Percentiles rank a stretch among this genome's conserved stretches.
Conservation (phyloP, 2,797 vertebrate species). For the Ispidina lecontei region DNA sequence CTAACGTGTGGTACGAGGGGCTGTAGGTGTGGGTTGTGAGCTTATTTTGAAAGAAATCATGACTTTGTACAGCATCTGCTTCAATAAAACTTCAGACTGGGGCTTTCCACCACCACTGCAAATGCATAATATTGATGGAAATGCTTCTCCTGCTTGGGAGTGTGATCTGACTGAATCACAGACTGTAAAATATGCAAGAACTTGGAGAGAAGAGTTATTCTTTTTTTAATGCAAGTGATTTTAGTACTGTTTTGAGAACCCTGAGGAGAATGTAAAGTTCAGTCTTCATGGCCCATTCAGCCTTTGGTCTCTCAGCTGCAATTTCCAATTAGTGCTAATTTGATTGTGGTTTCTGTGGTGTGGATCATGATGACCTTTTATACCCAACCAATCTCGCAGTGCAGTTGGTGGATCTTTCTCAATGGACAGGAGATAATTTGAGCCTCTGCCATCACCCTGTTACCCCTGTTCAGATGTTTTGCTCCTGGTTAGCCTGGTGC, state of each 20-base stretch:
- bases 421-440: background rate
- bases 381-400: background rate
- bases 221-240: background rate
- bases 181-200: background rate
- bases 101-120: background rate
- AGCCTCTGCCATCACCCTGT: background rate
- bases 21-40: background rate
- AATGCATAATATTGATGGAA: background rate
- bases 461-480: background rate
- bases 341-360: slow-evolving; percentile 51
- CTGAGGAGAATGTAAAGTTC: background rate
- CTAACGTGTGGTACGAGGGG: background rate
- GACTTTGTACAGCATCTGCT: background rate
- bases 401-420: slow-evolving; percentile 14
- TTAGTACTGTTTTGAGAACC: slow-evolving; percentile 23
- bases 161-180: background rate
- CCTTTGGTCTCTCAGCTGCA: slow-evolving; percentile 19
- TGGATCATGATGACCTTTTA: background rate
- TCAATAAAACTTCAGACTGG: background rate
- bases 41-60: background rate
- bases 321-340: slow-evolving; percentile 44
- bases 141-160: background rate
- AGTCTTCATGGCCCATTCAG: slow-evolving; percentile 53
- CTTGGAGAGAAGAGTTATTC: background rate
- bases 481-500: background rate